Conservation (phyloP, 1,140 invertebrate genomes). For the Bombus waltoni region DNA sequence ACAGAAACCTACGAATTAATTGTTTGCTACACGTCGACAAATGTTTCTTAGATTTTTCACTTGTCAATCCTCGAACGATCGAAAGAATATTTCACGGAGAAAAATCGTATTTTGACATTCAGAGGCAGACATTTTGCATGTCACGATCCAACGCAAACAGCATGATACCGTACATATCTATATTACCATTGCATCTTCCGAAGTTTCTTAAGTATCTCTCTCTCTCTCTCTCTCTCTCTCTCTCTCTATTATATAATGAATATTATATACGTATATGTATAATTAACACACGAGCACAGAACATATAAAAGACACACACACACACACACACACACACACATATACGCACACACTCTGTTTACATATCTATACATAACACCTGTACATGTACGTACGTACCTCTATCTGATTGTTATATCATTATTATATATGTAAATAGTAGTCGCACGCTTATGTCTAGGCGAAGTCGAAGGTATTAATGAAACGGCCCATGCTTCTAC, state of each 20-base stretch:
- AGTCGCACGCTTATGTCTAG: conserved; percentile 80
- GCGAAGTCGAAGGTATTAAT: conserved; percentile 76
- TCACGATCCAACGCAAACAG: conserved; percentile 58
- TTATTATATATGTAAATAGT: conserved; percentile 79
- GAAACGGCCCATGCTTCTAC: conserved; percentile 75
- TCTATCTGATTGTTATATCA: conserved; percentile 68
- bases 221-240: conserved; percentile 37
- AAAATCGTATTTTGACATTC: background rate
- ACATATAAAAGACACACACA: background rate
- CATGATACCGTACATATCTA: conserved; percentile 72
- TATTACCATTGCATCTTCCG: conserved; percentile 70
- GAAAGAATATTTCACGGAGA: background rate
- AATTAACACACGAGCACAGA: conserved; percentile 7
- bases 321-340: background rate
- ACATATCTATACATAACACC: background rate
- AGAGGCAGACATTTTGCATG: background rate
- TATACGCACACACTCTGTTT: background rate
- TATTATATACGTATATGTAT: conserved; percentile 46
- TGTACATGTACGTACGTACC: conserved; percentile 60
- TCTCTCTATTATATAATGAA: conserved; percentile 38
- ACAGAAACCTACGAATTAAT: background rate
- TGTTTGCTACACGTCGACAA: background rate
- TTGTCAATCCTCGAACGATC: background rate
- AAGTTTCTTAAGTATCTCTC: conserved; percentile 61
- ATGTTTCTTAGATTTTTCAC: background rate